Evolutionary conservation across 2,113 vertebrate genomes (phyloP), one percentile per base, ranked within the genome.

Genomic region (Ariopsis seemanni): DNA sequence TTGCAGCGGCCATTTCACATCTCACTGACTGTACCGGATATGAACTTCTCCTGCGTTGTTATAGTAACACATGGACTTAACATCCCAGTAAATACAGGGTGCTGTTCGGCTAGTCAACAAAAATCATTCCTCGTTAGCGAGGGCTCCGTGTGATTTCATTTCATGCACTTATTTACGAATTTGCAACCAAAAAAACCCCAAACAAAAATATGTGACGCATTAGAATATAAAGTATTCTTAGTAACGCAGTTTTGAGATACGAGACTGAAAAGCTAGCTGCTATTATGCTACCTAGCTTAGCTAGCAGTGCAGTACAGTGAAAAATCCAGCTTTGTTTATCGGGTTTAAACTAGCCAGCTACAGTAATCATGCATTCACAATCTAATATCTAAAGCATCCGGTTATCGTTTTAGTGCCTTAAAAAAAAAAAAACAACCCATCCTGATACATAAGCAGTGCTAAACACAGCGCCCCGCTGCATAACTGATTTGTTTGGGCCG

Each of bases 401-500:
- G 20, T 30, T 80, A 57, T 10, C 6, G 25, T 9, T n/a, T 55
- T 4, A 71, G 9, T 14, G 63, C 7, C 1, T 63, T 3, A 52
- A 14, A 25, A 12, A 42, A 42, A 42, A 42, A 42, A 42, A 86
- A 25, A 25, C 1, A 11, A 22, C 3, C 2, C n/a, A 22, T 30
- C 3, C 18, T 10, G 1, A 18, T 5, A 25, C 6, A 20, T 60
- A 12, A 48, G 0, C 0, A n/a, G n/a, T 22, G 18, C 25, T 4
- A 48, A 30, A 85, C 1, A 25, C 4, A 20, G 4, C 22, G 8
- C 18, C 7, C 34, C 25, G 42, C 42, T 30, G 15, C 18, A 7
- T 81, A 25, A 48, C 34, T 48, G 12, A 11, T 87, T 83, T 75
- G 86, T 25, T 87, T 87, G 79, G 17, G 86, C 67, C 86, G 79